A percentile compares a stretch with the other conserved stretches of the same genome.
These are phyloP conservation scores for Chironomus riparius DNA, from an alignment of 2,888 invertebrate genomes.

Conservation along the genomic window DNA sequence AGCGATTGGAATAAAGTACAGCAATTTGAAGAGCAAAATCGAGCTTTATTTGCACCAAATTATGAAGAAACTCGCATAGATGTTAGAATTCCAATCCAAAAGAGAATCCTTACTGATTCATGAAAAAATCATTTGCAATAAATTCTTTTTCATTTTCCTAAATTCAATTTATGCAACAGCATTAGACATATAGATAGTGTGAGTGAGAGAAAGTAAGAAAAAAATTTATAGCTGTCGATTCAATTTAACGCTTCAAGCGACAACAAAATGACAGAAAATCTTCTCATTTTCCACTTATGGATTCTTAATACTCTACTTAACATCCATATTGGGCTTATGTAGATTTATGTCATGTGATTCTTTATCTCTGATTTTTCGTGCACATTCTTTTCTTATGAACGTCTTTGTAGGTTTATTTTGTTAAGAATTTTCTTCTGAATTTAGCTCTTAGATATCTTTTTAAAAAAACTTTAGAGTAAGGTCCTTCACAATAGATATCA, in stretches of 20 bases:
- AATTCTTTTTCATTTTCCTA: neutral
- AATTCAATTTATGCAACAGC: neutral
- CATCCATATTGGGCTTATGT: constrained; percentile 5
- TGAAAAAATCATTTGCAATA: neutral
- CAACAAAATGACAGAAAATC: constrained; percentile 3
- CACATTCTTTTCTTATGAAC: neutral
- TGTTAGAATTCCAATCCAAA: neutral
- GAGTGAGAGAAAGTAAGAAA: neutral
- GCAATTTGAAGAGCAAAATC: neutral
- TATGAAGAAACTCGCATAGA: neutral
- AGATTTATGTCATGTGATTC: neutral
- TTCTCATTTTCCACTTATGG: constrained; percentile 15
- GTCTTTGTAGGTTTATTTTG: neutral
- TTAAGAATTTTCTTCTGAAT: neutral
- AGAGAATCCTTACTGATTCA: neutral
- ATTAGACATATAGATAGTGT: neutral
- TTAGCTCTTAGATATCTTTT: no score
- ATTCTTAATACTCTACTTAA: constrained; percentile 24
- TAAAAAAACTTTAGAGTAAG: no score
- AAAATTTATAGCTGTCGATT: constrained; percentile 12
- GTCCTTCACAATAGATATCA: no score
- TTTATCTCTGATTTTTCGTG: neutral
- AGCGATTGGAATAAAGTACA: neutral
- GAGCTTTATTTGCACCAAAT: neutral
- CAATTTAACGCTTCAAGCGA: constrained; percentile 20